Conservation (phyloP, 2,113 vertebrate genomes). For the Podarcis cretensis region DNA sequence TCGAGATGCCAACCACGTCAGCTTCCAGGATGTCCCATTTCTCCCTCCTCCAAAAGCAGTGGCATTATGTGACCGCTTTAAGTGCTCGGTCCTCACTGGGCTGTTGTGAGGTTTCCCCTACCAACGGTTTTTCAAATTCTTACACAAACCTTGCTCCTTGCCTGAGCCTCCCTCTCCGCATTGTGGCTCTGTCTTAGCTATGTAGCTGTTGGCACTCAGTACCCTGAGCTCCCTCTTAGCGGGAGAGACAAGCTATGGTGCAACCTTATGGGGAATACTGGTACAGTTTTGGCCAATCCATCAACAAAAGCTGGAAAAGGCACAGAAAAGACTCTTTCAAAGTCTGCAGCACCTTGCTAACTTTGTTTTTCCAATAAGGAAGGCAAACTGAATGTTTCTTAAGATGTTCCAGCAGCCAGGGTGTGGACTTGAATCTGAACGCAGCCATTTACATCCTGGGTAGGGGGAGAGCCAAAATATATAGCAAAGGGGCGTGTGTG, state of each 20-base stretch:
- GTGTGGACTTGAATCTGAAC: not conserved
- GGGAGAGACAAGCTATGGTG: not conserved
- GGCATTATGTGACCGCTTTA: too few relatives aligned
- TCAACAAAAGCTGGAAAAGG: not conserved
- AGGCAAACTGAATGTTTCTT: not conserved
- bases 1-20: too few relatives aligned
- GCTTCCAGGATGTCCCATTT: too few relatives aligned
- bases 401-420: not conserved
- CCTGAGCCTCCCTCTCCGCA: too few relatives aligned
- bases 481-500: not conserved
- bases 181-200: too few relatives aligned
- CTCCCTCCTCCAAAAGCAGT: too few relatives aligned
- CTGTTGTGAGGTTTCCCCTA: too few relatives aligned
- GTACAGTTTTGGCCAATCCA: not conserved
- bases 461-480: not conserved
- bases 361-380: not conserved
- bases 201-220: too few relatives aligned
- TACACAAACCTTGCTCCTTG: too few relatives aligned
- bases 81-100: too few relatives aligned
- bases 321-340: not conserved
- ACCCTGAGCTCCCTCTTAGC: not conserved
- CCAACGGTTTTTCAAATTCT: too few relatives aligned
- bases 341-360: not conserved
- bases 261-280: not conserved
- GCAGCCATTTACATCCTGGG: not conserved